phyloP scores from a whole-genome alignment of 1,140 invertebrate species.

The Zaprionus vittiger region DNA sequence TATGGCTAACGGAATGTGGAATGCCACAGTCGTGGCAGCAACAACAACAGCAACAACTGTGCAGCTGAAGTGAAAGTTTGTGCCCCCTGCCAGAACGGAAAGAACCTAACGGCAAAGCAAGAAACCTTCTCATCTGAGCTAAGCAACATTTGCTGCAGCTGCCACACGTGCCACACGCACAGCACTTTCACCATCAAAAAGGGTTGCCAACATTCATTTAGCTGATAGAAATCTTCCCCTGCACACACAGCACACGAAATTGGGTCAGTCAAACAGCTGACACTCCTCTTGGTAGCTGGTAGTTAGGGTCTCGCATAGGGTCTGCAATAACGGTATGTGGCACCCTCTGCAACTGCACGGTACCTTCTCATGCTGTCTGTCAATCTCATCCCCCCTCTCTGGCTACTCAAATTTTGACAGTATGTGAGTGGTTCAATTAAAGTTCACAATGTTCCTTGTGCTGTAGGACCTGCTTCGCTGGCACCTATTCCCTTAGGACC shows the following conservation, averaged over 20 bases:
- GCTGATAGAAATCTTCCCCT: slow-evolving; percentile 53
- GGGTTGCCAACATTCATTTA: slow-evolving; percentile 49
- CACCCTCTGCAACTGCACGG: background rate
- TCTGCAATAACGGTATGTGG: background rate
- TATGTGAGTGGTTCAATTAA: background rate
- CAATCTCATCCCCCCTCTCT: background rate
- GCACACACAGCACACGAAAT: slow-evolving; percentile 11
- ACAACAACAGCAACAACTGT: slow-evolving; percentile 16
- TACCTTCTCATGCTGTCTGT: background rate
- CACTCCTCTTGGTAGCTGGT: background rate
- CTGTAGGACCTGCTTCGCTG: too few species aligned
- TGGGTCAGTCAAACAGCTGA: slow-evolving; percentile 36
- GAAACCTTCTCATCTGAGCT: background rate
- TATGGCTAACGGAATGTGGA: slow-evolving; percentile 53
- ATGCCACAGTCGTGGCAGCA: slow-evolving; percentile 10
- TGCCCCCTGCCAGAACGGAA: slow-evolving; percentile 38
- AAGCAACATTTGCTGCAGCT: slow-evolving; percentile 11
- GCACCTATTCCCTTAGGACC: too few species aligned
- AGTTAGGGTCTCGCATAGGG: background rate
- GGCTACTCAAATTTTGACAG: background rate
- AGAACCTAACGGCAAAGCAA: slow-evolving; percentile 51
- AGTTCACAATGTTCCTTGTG: background rate
- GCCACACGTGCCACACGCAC: slow-evolving; percentile 31
- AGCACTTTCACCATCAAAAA: slow-evolving; percentile 39
- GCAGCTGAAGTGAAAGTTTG: slow-evolving; percentile 39